These are phyloP conservation scores for Leucoptera coffeella DNA, from an alignment of 2,888 invertebrate species.

Conservation along the genomic window DNA sequence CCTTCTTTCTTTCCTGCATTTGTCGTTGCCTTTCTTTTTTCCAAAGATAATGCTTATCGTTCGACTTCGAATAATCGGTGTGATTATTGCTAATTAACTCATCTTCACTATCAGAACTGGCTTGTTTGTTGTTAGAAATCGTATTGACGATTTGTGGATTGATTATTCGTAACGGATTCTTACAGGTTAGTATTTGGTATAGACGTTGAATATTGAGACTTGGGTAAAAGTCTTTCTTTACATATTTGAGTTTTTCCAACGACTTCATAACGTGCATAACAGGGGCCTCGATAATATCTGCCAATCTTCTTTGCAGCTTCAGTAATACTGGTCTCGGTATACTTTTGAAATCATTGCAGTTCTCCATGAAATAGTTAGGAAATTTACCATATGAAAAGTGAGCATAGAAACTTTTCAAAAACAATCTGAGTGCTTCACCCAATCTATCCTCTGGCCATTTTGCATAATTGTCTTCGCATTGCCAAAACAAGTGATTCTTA, in stretches of 20 bases:
- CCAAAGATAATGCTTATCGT: constrained; percentile 46
- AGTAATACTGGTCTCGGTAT: constrained; percentile 59
- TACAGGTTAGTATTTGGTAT: constrained; percentile 51
- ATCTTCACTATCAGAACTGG: constrained; percentile 31
- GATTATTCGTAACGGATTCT: constrained; percentile 41
- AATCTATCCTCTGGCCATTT: constrained; percentile 70
- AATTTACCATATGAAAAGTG: constrained; percentile 56
- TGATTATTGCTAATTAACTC: constrained; percentile 11
- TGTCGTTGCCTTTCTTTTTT: constrained; percentile 29
- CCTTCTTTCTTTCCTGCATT: constrained; percentile 27
- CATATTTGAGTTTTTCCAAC: constrained; percentile 61
- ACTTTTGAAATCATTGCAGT: constrained; percentile 67
- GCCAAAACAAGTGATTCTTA: constrained; percentile 68
- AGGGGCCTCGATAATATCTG: constrained; percentile 65
- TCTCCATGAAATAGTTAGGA: constrained; percentile 67
- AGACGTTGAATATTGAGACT: constrained; percentile 53
- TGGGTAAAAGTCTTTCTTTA: constrained; percentile 58
- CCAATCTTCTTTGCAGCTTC: constrained; percentile 60
- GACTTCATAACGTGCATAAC: constrained; percentile 64
- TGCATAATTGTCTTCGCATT: constrained; percentile 65
- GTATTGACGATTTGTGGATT: constrained; percentile 30
- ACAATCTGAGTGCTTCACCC: constrained; percentile 59
- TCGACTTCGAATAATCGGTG: constrained; percentile 35
- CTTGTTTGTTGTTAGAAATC: constrained; percentile 12
- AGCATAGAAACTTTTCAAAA: constrained; percentile 58